Evolutionary conservation across 2,113 vertebrate genomes (phyloP), one percentile per base, ranked within the genome.

Genomic region (Trichechus manatus): DNA sequence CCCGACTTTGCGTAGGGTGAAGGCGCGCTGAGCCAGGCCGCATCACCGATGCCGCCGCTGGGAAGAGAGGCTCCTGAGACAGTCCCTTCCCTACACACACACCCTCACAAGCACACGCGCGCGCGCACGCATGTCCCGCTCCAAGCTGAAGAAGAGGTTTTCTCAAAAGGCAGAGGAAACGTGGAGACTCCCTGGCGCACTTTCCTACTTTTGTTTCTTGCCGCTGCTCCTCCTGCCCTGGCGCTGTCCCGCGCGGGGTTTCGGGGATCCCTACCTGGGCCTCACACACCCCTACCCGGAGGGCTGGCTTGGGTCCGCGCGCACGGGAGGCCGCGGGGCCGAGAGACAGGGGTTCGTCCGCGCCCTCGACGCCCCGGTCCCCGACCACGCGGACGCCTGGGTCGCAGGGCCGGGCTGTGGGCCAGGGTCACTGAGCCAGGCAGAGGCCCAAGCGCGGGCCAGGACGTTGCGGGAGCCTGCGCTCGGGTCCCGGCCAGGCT

Each of bases 371-470:
- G 39, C 59, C 31, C 77, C 25, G 36, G 11, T 5, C 42, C n/a
- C 15, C 33, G 3, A 50, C 78, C 81, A 20, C 72, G 44, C 75
- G 93, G 96, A 82, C 84, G 94, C 75, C 50, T 0, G 74, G 82
- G n/a, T 47, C 44, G 50, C 75, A 44, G 84, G 50, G 33, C 22
- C 2, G 25, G 72, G 92, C 63, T 36, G 66, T 31, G 4, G 66
- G 66, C 27, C 47, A n/a, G 33, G 53, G 53, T 3, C 53, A 56
- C 53, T 13, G 53, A 56, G 14, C 17, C 20, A 44, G 82, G 44
- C 85, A 92, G 97, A 93, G 94, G 96, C 86, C 88, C 0, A 81
- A 42, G 94, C 56, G 66, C 70, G 53, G 72, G 92, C 91, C 86
- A 31, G 56, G 74, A 39, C 86, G 56, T 27, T 27, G 53, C 33